These are phyloP conservation scores for Drosophila villosipedis DNA, from an alignment of 2,888 invertebrate genomes.

Conservation along the genomic window DNA sequence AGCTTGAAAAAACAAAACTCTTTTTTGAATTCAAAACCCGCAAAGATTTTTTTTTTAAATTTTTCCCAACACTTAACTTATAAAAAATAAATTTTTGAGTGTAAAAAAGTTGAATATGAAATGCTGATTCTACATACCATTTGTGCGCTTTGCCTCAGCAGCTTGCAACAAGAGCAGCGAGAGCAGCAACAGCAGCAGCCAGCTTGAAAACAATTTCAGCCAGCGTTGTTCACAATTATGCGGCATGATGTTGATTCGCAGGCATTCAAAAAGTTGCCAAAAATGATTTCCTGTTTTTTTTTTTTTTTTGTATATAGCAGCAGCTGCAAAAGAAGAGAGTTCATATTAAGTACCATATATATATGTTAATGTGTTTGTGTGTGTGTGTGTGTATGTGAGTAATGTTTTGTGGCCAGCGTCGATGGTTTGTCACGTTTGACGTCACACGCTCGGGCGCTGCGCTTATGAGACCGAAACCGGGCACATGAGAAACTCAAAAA, in stretches of 20 bases:
- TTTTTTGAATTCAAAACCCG: neutral
- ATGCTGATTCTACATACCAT: conserved; percentile 66
- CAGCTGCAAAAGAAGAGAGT: conserved; percentile 63
- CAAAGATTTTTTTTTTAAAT: accelerated
- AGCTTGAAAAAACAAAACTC: neutral
- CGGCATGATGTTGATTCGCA: conserved; percentile 74
- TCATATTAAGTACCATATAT: conserved; percentile 34
- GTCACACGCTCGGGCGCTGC: conserved; percentile 54
- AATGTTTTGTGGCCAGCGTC: conserved; percentile 33
- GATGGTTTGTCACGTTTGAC: conserved; percentile 63
- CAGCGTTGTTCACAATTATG: conserved; percentile 81
- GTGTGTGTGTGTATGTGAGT: conserved; percentile 34
- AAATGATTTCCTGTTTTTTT: conserved; percentile 69
- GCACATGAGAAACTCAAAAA: conserved; percentile 65
- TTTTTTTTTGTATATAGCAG: conserved; percentile 11
- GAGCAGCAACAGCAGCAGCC: conserved; percentile 42
- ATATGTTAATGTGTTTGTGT: conserved; percentile 17
- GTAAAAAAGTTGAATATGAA: neutral
- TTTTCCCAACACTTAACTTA: neutral
- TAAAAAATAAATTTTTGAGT: neutral
- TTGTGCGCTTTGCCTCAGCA: conserved; percentile 68
- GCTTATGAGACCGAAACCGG: conserved; percentile 63
- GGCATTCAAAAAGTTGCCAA: conserved; percentile 72
- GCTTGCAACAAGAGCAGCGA: conserved; percentile 52
- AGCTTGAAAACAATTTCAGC: conserved; percentile 73